Evolutionary conservation across 2,797 vertebrate genomes (phyloP).

Genomic region (Tragopan temminckii): DNA sequence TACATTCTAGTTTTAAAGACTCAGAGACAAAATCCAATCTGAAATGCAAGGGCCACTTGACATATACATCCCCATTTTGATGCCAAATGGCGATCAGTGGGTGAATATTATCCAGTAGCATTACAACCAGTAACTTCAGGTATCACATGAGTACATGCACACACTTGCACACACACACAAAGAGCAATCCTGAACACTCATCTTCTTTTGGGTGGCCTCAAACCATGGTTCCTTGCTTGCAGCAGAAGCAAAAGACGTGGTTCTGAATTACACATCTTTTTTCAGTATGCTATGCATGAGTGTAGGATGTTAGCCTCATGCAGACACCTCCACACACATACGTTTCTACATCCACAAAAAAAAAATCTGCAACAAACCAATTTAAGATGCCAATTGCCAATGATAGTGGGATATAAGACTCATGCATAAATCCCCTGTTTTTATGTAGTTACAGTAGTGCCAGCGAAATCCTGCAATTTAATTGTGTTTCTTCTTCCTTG

Average conservation of each 20-base stretch:
- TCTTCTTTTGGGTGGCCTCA: background rate
- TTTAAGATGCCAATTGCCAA: background rate
- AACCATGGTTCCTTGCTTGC: background rate
- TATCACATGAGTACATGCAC: background rate
- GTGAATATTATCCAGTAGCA: background rate
- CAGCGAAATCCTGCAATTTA: background rate
- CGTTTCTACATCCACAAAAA: background rate
- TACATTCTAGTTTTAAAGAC: background rate
- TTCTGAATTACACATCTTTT: background rate
- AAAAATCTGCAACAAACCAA: background rate
- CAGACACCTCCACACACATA: background rate
- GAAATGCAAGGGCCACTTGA: background rate
- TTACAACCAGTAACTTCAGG: background rate
- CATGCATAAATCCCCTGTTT: accelerated
- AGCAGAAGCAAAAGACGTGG: background rate
- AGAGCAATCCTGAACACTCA: background rate
- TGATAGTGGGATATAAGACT: background rate
- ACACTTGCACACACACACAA: background rate
- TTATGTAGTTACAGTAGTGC: background rate
- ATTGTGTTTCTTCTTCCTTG: background rate
- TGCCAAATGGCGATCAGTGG: background rate
- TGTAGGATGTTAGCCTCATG: background rate
- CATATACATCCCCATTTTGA: background rate
- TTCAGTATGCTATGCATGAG: background rate
- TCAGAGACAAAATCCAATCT: background rate